Evolutionary conservation across 2,888 invertebrate genomes (phyloP), one percentile per base, ranked within the genome.

Genomic region (Baronia brevicornis): DNA sequence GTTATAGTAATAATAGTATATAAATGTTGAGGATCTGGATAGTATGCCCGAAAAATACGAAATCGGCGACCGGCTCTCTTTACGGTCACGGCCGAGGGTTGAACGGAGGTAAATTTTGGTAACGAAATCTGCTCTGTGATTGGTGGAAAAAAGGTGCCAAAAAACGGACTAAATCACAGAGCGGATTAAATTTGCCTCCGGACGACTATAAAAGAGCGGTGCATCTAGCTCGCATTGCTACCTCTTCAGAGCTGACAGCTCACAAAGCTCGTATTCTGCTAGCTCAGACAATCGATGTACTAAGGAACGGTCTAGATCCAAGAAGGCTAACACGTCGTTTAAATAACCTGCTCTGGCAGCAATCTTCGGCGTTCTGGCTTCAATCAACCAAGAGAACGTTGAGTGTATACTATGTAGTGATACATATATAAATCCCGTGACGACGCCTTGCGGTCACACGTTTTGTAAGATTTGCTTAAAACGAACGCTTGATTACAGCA

Each of bases 371-470:
- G 2, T 44, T 54, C 3, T 66, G 65, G 60, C 43, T 73, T 8
- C 38, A 36, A 3, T 25, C 77, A 13, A 52, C 17, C 5, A 4
- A 17, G 17, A 68, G 0, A 82, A 86, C 27, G 55, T 85, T 40
- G 87, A 89, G 43, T 96, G 96, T 66, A 89, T 93, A 29, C 78
- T 96, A 3, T 95, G 95, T 71, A 91, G 90, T 55, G 87, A 92
- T 28, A 87, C 91, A 1, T 80, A 94, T 38, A 89, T 89, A 74
- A 88, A 90, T 56, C 96, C 97, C 0, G 92, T 97, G 19, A 94
- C 95, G 7, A 96, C 96, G 2, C 91, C 91, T 0, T 97, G 97
- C 62, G 97, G 97, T 2, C 97, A 97, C 70, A 93, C 93, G 4
- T 97, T 94, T 74, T 97, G 97, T 68, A 86, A 91, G 60, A 54